A percentile compares a stretch with the other conserved stretches of the same genome.
Evolutionary conservation across 2,888 invertebrate genomes (phyloP).

Genomic region (Rugalucina vietnamica): DNA sequence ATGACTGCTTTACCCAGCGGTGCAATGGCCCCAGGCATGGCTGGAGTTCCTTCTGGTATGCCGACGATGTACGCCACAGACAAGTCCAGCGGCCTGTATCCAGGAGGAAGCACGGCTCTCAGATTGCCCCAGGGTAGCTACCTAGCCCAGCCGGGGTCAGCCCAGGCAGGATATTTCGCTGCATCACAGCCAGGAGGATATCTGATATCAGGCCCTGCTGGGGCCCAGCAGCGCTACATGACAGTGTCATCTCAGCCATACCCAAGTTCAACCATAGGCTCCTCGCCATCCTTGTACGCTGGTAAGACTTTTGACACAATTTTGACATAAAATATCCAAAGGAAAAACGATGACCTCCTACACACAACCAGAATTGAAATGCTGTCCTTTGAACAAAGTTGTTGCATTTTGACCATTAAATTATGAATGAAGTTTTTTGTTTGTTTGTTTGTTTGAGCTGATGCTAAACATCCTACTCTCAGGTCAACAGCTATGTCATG

Average conservation of each 20-base stretch:
- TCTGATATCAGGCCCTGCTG: constrained; percentile 46
- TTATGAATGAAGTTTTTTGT: too few species aligned
- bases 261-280: constrained; percentile 31
- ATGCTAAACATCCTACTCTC: too few species aligned
- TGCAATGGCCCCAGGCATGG: constrained; percentile 50
- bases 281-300: constrained; percentile 34
- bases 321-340: background rate
- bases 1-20: constrained; percentile 38
- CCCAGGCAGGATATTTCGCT: constrained; percentile 29
- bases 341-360: too few species aligned
- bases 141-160: constrained; percentile 38
- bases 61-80: constrained; percentile 45
- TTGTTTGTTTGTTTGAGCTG: too few species aligned
- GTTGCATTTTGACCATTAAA: too few species aligned
- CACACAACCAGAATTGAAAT: too few species aligned
- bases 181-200: constrained; percentile 43
- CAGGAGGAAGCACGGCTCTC: constrained; percentile 32
- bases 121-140: constrained; percentile 44
- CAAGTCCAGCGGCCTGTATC: constrained; percentile 47
- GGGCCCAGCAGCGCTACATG: constrained; percentile 56
- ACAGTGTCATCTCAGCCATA: constrained; percentile 42
- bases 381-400: too few species aligned
- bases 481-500: too few species aligned
- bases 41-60: constrained; percentile 51
- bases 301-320: background rate